Percentiles rank a stretch among this genome's conserved stretches.
Evolutionary conservation across 1,140 invertebrate species (phyloP).

Genomic region (Panulirus ornatus): DNA sequence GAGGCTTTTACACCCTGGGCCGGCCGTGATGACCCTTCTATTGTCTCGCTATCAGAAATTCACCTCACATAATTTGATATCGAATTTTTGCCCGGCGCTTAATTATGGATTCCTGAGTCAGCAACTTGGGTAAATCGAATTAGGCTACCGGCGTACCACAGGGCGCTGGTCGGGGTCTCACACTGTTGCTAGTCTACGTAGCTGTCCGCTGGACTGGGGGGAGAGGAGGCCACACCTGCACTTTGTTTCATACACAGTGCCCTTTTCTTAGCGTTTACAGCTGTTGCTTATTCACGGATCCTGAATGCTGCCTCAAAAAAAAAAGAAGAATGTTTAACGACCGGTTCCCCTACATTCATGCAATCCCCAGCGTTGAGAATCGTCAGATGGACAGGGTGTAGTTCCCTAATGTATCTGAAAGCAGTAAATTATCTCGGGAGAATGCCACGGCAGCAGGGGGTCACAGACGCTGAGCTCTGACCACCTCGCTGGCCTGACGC

Average conservation of each 20-base stretch:
- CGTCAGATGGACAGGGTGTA: conserved; percentile 19
- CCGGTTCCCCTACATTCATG: neutral
- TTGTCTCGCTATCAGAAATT: conserved; percentile 70
- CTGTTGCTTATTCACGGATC: neutral
- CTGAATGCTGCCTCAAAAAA: neutral
- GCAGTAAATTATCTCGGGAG: conserved; percentile 25
- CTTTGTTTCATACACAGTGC: neutral
- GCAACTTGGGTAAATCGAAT: conserved; percentile 70
- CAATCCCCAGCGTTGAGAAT: neutral
- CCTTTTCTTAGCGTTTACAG: neutral
- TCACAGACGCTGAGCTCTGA: neutral
- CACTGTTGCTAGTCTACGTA: neutral
- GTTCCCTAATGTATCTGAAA: conserved; percentile 48
- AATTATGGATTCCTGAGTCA: conserved; percentile 71
- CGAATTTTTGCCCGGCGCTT: conserved; percentile 68
- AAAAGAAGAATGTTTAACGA: no score
- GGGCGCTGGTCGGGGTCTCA: neutral
- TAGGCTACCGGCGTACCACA: conserved; percentile 62
- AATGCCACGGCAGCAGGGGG: conserved; percentile 20
- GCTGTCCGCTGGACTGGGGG: no score
- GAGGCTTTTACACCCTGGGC: conserved; percentile 60
- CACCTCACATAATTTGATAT: conserved; percentile 73
- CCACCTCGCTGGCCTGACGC: neutral
- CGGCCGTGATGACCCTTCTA: conserved; percentile 46
- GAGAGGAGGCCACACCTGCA: neutral